Evolutionary conservation across 2,797 vertebrate species (phyloP), one percentile per base, ranked within the genome.

Genomic region (Synaphobranchus kaupii): DNA sequence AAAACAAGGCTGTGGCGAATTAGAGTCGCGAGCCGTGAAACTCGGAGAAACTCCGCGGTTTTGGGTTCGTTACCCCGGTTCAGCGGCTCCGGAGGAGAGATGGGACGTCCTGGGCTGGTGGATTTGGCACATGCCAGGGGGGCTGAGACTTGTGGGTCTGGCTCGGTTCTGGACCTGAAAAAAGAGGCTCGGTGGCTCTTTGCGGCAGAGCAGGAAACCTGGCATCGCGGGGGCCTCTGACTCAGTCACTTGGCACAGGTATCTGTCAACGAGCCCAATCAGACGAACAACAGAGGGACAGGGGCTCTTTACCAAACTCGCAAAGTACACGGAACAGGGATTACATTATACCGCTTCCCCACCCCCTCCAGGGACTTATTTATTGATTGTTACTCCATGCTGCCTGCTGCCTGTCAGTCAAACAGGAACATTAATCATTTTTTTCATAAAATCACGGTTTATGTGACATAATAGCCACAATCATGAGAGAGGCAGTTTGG

Each of bases 191-290:
- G 20, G 28, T 28, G 83, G 83, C 58, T 34, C 31, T 22, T 44
- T 9, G 22, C 60, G 22, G 58, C 58, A 44, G 10, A 25, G 60
- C 28, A 85, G 17, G n/a, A 50, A 50, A 12, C 15, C 60, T 66
- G 84, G 39, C 39, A 85, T n/a, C 20, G 31, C 15, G 31, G 3
- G 58, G 60, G 9, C 20, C 28, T 66, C 60, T 83, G 63, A 73
- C 47, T 87, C 78, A 71, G 25, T 48, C 56, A 39, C 39, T 15
- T 47, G 73, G 73, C 47, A 44, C 63, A 58, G 86, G 56, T 63
- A 44, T 58, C 78, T 86, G 34, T 58, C 78, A 66, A 66, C 68
- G 52, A 83, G 68, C 71, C 85, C 54, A 28, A 50, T 78, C 71
- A 54, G 71, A 58, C 68, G 48, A 56, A 76, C 50, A 34, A 81